Base-by-base conservation (phyloP, 2,113 vertebrate species). In the Perccottus glenii region DNA sequence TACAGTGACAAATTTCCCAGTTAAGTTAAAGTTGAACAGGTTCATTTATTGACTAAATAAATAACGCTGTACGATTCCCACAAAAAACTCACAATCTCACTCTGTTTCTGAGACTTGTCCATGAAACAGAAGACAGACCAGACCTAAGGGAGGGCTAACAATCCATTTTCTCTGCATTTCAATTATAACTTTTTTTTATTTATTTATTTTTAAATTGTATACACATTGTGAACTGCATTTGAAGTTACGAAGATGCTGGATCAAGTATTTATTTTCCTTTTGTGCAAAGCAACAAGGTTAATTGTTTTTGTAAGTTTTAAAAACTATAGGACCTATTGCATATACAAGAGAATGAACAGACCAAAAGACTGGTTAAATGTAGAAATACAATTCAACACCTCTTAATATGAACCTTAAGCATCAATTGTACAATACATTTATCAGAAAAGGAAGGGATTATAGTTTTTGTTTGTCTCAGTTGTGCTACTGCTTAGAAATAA, bases 401-500 rank as follows among this genome's bases (percentile, higher is more conserved):
- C n/a, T n/a, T n/a, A n/a, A n/a, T n/a, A n/a, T n/a, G n/a, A n/a
- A n/a, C 19, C 19, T 27, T 27, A 27, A 27, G 19, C 19, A 27
- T 27, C 19, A 3, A 27, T 2, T 27, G 19, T 3, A 27, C 19
- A 27, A 27, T 27, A 27, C 19, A 27, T 27, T 27, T 27, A 27
- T 27, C 19, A 27, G 19, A 85, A 58, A 14, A 85, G 82, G 58
- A 89, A 89, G 0, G 82, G 80, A 50, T 85, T 85, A 5, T n/a
- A 67, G 52, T 58, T 77, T 33, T 49, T 35, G 19, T 42, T 64
- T 11, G 6, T 27, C 10, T 78, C 66, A 27, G 19, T 27, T 27
- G 19, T 27, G 43, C 42, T 55, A 0, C 62, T 63, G 48, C 60
- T 45, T 5, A 47, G 52, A 56, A 63, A 42, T 6, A 58, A 52